phyloP scores from a whole-genome alignment of 2,797 vertebrate species.

The Erpetoichthys calabaricus region DNA sequence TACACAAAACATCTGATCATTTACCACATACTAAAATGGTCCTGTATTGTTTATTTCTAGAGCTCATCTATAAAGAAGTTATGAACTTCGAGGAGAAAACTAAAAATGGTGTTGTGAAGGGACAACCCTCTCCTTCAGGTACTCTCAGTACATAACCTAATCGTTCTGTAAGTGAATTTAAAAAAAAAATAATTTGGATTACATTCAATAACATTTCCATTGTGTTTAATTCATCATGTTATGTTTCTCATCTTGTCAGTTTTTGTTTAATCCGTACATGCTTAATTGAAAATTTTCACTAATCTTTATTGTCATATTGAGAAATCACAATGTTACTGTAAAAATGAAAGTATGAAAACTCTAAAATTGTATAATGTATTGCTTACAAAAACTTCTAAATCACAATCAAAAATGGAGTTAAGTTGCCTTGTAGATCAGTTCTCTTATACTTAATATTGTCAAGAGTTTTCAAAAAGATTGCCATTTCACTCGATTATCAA shows the following conservation, averaged over 20 bases:
- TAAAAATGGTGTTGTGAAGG: constrained; percentile 98
- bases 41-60: constrained; percentile 40
- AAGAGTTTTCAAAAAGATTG: no score
- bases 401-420: no score
- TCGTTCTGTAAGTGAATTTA: constrained; percentile 69
- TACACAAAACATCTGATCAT: no score
- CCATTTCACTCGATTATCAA: no score
- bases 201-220: constrained; percentile 34
- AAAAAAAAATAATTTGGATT: constrained; percentile 42
- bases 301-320: no score
- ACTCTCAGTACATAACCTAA: constrained; percentile 82
- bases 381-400: no score
- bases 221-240: constrained; percentile 44
- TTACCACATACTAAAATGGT: background rate
- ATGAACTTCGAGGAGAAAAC: constrained; percentile 99
- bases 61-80: constrained; percentile 98
- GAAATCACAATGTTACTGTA: no score
- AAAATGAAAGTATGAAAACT: no score
- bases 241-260: constrained; percentile 30
- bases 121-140: constrained; percentile 99
- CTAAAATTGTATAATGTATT: no score
- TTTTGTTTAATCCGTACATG: background rate
- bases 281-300: no score
- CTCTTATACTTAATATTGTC: no score
- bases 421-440: no score